Evolutionary conservation across 2,113 vertebrate genomes (phyloP).

Genomic region (Phaethornis superciliosus): DNA sequence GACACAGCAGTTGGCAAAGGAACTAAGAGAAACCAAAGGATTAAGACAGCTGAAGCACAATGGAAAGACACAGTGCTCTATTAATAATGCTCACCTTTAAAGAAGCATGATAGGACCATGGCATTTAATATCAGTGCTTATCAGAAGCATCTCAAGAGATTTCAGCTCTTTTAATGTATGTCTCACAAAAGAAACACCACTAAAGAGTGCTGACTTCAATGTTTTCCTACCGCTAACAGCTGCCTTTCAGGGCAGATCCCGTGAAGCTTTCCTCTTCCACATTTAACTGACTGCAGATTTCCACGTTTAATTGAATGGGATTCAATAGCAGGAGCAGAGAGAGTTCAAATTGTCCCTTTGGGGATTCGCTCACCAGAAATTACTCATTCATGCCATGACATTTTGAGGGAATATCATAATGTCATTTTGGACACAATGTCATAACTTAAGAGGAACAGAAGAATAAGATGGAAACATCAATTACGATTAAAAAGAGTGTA

Average conservation of each 20-base stretch:
- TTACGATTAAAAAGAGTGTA: neutral
- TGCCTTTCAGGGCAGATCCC: conserved; percentile 53
- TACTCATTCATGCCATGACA: conserved; percentile 58
- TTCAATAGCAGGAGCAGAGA: conserved; percentile 51
- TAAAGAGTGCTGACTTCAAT: conserved; percentile 60
- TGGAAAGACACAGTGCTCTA: neutral
- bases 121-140: conserved; percentile 62
- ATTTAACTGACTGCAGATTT: conserved; percentile 52
- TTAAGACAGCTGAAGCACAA: conserved; percentile 27
- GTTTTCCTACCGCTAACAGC: conserved; percentile 48
- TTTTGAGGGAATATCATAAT: conserved; percentile 64
- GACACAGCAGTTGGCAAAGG: neutral
- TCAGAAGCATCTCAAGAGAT: conserved; percentile 59
- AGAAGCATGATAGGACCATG: neutral
- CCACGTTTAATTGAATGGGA: conserved; percentile 42
- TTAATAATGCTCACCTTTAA: conserved; percentile 59
- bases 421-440: conserved; percentile 47
- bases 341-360: conserved; percentile 54
- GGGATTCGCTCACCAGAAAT: conserved; percentile 29
- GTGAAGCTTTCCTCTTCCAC: conserved; percentile 41
- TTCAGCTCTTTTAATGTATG: conserved; percentile 48
- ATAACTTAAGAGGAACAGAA: conserved; percentile 49
- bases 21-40: neutral
- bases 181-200: conserved; percentile 48
- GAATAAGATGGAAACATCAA: conserved; percentile 53